Evolutionary conservation across 2,113 vertebrate genomes (phyloP).

Genomic region (Apus apus): DNA sequence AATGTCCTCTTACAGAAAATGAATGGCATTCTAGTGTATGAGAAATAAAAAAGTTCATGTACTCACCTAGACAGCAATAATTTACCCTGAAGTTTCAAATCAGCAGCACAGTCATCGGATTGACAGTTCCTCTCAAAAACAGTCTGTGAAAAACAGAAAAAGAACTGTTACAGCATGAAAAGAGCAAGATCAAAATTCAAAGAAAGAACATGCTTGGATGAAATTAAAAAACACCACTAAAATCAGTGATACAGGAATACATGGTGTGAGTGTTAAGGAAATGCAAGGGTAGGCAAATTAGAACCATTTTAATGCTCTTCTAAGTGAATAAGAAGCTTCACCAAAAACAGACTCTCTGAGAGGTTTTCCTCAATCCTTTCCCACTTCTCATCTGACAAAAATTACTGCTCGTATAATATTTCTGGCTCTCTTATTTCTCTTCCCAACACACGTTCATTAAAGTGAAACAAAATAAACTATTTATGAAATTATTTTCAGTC

Average conservation of each 20-base stretch:
- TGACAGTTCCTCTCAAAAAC: conserved; percentile 97
- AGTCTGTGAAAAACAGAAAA: conserved; percentile 80
- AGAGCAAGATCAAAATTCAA: background rate
- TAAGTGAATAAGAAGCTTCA: background rate
- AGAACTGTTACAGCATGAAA: background rate
- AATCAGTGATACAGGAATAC: background rate
- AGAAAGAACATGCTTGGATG: background rate
- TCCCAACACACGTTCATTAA: background rate
- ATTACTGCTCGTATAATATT: background rate
- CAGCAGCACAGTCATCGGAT: conserved; percentile 94
- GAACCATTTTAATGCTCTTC: background rate
- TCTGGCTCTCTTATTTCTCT: background rate
- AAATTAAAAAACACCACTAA: background rate
- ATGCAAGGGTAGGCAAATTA: background rate
- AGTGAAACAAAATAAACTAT: background rate
- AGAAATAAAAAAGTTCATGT: background rate
- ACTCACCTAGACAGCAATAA: conserved; percentile 90
- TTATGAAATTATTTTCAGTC: background rate
- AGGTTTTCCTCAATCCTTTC: background rate
- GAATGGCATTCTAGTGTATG: background rate
- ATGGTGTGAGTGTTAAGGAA: background rate
- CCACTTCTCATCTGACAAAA: background rate
- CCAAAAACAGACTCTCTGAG: background rate
- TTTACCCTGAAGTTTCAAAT: conserved; percentile 89
- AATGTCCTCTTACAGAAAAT: background rate